A percentile compares a stretch with the other conserved stretches of the same genome.
Conservation (phyloP, 2,113 vertebrate genomes). For the Chaetorhynchus papuensis region DNA sequence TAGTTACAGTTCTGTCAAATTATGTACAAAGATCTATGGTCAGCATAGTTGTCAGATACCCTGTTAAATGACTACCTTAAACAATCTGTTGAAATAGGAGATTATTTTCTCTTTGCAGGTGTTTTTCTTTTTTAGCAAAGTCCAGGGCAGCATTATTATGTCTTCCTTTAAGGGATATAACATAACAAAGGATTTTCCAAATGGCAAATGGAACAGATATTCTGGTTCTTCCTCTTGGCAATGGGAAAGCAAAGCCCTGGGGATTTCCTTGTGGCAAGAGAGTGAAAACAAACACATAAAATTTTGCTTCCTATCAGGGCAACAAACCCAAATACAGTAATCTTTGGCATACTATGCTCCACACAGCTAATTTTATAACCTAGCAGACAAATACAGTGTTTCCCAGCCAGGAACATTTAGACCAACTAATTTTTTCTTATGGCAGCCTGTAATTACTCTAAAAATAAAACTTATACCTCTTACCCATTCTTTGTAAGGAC, state of each 20-base stretch:
- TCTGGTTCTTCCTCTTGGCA: conserved; percentile 56
- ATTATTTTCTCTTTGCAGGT: conserved; percentile 8
- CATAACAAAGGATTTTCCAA: conserved; percentile 45
- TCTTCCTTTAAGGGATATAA: conserved; percentile 13
- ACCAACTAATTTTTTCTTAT: not conserved
- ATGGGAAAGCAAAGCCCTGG: not conserved
- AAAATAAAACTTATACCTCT: conserved; percentile 2
- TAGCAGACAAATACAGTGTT: conserved; percentile 26
- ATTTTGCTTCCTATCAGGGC: conserved; percentile 9
- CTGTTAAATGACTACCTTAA: not conserved
- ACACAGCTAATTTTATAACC: not conserved
- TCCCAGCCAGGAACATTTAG: conserved; percentile 20
- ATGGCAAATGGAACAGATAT: conserved; percentile 31
- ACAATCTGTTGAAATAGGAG: not conserved
- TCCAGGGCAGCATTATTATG: not conserved
- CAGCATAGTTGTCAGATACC: not conserved
- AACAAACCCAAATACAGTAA: conserved; percentile 12
- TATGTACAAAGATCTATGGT: not conserved
- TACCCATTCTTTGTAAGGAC: not conserved
- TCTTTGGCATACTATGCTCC: not conserved
- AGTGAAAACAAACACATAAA: conserved; percentile 39
- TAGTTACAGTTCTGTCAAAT: not conserved
- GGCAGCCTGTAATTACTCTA: not conserved
- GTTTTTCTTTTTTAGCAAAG: not conserved
- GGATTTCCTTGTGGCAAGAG: not conserved